Evolutionary conservation across 2,888 invertebrate genomes (phyloP), one percentile per base, ranked within the genome.

Genomic region (Drosophila dives): DNA sequence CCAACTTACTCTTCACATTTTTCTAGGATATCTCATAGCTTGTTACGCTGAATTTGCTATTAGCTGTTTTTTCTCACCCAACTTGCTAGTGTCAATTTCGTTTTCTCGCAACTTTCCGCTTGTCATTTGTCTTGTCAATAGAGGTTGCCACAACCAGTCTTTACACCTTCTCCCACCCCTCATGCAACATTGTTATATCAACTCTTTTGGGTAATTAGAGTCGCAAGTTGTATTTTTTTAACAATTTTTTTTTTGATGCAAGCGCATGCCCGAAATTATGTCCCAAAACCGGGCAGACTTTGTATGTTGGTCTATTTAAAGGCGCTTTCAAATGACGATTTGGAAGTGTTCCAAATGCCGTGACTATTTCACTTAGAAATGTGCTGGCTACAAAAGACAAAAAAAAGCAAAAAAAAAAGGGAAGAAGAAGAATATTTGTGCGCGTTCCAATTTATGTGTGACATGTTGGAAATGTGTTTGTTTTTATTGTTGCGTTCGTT

Each of bases 291-390:
- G 64, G 54, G 50, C 65, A 76, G 42, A 72, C 45, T 71, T 67
- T 51, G 53, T 51, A 3, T 12, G 36, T 72, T 64, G 38, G 54
- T 72, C 77, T 77, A 72, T 83, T 78, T 78, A 72, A 79, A 79
- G 79, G 55, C 75, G 63, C 72, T 72, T 78, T 79, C 68, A 62
- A 64, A 53, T 77, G 70, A 66, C 64, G 65, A 78, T 76, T 83
- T 83, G 83, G 83, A 84, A 77, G 68, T 75, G 82, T 84, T 83
- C 83, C 83, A 83, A 83, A 86, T 86, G 84, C 69, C 86, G 84
- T 84, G 84, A 83, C 84, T 83, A 66, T 80, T 81, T 80, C 71
- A 67, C 83, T 72, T 62, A 71, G 63, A 82, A 82, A 84, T 85
- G 80, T 64, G 83, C 56, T 45, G 45, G 75, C 81, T 53, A 72